phyloP scores from a whole-genome alignment of 2,888 invertebrate species.

The Antitype chi region DNA sequence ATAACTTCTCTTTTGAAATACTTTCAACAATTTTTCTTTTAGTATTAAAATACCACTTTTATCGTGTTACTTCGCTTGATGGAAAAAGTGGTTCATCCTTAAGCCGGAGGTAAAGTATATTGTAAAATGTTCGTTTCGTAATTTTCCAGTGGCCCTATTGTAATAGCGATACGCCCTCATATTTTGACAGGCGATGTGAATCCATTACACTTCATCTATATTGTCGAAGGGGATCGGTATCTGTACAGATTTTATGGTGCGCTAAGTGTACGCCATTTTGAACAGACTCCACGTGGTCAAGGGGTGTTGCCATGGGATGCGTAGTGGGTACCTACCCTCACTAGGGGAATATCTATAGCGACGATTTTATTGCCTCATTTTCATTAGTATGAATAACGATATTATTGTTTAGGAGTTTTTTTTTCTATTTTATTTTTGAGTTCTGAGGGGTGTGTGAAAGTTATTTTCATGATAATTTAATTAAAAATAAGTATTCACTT shows the following conservation, averaged over 20 bases:
- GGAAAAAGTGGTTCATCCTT: conserved; percentile 39
- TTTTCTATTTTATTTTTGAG: background rate
- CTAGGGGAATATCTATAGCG: conserved; percentile 59
- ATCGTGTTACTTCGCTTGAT: conserved; percentile 42
- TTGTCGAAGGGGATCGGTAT: conserved; percentile 66
- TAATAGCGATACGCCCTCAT: conserved; percentile 66
- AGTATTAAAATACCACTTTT: conserved; percentile 46
- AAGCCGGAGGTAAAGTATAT: conserved; percentile 59
- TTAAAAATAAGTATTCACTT: conserved; percentile 6
- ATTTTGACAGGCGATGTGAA: conserved; percentile 73
- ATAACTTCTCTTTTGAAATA: conserved; percentile 51
- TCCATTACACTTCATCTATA: conserved; percentile 73
- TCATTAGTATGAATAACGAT: conserved; percentile 55
- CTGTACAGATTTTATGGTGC: conserved; percentile 76
- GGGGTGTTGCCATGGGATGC: conserved; percentile 69
- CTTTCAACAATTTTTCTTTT: conserved; percentile 51
- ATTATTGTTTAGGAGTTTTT: conserved; percentile 33
- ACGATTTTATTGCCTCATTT: conserved; percentile 63
- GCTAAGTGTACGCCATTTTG: conserved; percentile 79
- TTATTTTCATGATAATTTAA: background rate
- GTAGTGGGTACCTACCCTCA: conserved; percentile 28
- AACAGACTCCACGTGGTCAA: conserved; percentile 72
- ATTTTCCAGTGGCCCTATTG: conserved; percentile 69
- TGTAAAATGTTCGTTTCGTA: conserved; percentile 66
- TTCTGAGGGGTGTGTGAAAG: too few species aligned